phyloP scores from a whole-genome alignment of 2,888 invertebrate species.

The Tiliacea citrago region DNA sequence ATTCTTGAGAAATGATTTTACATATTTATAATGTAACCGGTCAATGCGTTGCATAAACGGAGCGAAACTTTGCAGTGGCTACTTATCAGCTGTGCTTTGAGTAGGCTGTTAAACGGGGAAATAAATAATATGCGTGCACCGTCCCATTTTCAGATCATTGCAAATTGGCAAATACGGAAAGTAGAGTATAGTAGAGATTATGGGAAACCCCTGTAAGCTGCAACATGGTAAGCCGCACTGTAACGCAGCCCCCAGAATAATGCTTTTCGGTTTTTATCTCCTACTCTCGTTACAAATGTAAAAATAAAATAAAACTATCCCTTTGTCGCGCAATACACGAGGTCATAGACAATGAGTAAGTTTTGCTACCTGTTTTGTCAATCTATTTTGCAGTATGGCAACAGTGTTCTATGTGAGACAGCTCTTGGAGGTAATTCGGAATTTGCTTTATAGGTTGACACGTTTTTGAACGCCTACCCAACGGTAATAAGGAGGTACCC shows the following conservation, averaged over 20 bases:
- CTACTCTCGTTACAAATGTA: too few species aligned
- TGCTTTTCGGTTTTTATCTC: neutral
- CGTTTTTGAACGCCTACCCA: too few species aligned
- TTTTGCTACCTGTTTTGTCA: too few species aligned
- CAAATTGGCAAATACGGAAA: neutral
- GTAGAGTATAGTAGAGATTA: neutral
- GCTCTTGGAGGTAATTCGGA: too few species aligned
- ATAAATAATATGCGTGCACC: too few species aligned
- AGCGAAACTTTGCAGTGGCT: neutral
- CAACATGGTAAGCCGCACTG: neutral
- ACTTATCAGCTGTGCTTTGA: neutral
- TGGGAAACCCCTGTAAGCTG: neutral
- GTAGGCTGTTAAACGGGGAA: neutral
- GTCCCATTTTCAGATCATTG: too few species aligned
- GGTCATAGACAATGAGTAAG: too few species aligned
- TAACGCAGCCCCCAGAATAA: neutral
- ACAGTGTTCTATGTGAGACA: too few species aligned
- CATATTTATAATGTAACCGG: slow-evolving; percentile 1
- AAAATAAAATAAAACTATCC: neutral
- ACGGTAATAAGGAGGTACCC: too few species aligned
- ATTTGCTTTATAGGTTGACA: too few species aligned
- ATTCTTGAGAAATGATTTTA: neutral
- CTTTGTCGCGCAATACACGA: too few species aligned
- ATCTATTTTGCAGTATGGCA: too few species aligned
- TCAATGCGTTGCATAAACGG: neutral